A percentile compares a stretch with the other conserved stretches of the same genome.
These are phyloP conservation scores for Agapornis roseicollis DNA, from an alignment of 2,113 vertebrate species.

Conservation along the genomic window DNA sequence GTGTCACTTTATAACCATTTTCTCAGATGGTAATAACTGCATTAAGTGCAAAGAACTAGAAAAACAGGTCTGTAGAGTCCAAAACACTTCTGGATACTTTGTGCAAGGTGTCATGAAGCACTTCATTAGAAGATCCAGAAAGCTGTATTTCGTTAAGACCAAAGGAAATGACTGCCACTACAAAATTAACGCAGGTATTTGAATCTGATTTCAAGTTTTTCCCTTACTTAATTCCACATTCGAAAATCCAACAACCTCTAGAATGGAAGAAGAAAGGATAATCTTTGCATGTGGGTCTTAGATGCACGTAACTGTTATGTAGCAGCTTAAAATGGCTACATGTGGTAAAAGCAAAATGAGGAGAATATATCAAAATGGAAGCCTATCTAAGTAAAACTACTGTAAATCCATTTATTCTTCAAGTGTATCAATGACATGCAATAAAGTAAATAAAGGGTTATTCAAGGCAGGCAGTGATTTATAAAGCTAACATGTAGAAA, in stretches of 20 bases:
- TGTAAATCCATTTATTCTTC: neutral
- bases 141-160: neutral
- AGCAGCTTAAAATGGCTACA: neutral
- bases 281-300: neutral
- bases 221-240: neutral
- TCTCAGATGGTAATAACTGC: neutral
- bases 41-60: neutral
- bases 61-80: neutral
- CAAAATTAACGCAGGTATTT: neutral
- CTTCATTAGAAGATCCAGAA: neutral
- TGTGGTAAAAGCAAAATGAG: neutral
- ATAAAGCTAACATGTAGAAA: neutral
- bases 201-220: neutral
- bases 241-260: neutral
- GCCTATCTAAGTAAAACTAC: neutral
- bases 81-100: neutral
- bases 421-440: neutral
- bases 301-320: neutral
- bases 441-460: neutral
- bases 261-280: neutral
- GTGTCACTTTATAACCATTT: neutral
- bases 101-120: neutral
- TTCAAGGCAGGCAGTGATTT: neutral
- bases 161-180: neutral
- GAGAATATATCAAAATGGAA: neutral